Percentiles rank a stretch among this genome's conserved stretches.
phyloP scores from a whole-genome alignment of 2,113 vertebrate genomes.

The Entosphenus tridentatus region DNA sequence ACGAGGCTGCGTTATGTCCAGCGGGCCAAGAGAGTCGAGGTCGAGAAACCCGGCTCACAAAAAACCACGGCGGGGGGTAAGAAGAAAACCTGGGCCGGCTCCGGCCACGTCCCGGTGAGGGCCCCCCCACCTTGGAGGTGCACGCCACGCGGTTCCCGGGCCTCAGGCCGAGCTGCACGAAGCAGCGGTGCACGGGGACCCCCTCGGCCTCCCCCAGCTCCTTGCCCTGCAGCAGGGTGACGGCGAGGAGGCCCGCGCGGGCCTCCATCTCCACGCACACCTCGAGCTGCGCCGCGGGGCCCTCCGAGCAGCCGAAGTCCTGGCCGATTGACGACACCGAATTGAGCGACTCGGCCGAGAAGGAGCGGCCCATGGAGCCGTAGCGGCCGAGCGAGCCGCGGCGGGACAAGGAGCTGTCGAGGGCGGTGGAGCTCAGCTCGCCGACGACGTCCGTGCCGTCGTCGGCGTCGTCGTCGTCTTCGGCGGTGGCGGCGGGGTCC shows the following conservation, averaged over 20 bases:
- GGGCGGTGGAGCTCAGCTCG: not conserved
- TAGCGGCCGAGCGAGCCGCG: not conserved
- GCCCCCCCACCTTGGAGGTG: constrained; percentile 44
- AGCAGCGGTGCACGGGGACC: constrained; percentile 61
- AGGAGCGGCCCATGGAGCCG: constrained; percentile 43
- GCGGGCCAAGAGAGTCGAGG: not conserved
- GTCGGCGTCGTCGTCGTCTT: not conserved
- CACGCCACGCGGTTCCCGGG: constrained; percentile 63
- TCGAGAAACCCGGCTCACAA: not conserved
- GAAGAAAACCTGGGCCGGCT: not conserved
- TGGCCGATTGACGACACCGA: constrained; percentile 84
- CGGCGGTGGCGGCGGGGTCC: not conserved
- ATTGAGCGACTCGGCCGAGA: constrained; percentile 71
- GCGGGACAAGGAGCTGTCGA: not conserved
- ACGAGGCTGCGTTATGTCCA: too few relatives aligned
- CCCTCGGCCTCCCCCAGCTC: constrained; percentile 85
- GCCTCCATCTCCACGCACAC: constrained; percentile 50
- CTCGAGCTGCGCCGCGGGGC: constrained; percentile 54
- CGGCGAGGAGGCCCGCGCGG: constrained; percentile 26
- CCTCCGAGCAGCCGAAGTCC: constrained; percentile 79
- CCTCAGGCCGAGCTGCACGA: constrained; percentile 57
- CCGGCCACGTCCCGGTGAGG: not conserved
- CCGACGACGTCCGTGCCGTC: constrained; percentile 2
- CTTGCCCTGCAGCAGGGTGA: constrained; percentile 72
- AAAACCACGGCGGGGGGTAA: not conserved